A percentile compares a stretch with the other conserved stretches of the same genome.
phyloP scores from a whole-genome alignment of 2,113 vertebrate genomes.

The Vulpes lagopus region DNA sequence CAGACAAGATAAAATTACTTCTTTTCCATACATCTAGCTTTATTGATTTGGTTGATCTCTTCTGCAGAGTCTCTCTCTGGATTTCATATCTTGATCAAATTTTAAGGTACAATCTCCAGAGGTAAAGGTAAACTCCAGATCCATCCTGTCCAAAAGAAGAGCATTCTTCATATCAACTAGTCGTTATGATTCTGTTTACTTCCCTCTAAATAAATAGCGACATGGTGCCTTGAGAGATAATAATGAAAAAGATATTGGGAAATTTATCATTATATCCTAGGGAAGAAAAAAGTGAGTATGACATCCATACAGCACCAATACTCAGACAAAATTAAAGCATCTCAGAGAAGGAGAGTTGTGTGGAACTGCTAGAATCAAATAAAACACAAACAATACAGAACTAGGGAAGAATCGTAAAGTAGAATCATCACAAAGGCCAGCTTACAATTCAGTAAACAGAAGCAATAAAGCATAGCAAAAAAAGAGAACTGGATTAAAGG shows the following conservation, averaged over 20 bases:
- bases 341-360: not conserved
- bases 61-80: not conserved
- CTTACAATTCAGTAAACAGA: not conserved
- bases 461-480: not conserved
- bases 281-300: not conserved
- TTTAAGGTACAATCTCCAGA: not conserved
- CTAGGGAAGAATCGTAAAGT: not conserved
- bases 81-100: not conserved
- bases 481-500: not conserved
- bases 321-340: not conserved
- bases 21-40: not conserved
- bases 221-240: not conserved
- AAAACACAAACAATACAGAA: not conserved
- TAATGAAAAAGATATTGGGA: not conserved
- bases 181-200: not conserved
- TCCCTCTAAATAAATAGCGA: not conserved
- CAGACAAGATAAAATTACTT: not conserved
- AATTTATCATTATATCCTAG: not conserved
- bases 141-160: not conserved
- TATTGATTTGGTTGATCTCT: not conserved
- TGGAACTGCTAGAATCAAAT: slow-evolving; percentile 14
- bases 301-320: not conserved
- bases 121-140: not conserved
- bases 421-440: not conserved
- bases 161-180: not conserved